Evolutionary conservation across 2,797 vertebrate genomes (phyloP).

Genomic region (Chiroxiphia lanceolata): DNA sequence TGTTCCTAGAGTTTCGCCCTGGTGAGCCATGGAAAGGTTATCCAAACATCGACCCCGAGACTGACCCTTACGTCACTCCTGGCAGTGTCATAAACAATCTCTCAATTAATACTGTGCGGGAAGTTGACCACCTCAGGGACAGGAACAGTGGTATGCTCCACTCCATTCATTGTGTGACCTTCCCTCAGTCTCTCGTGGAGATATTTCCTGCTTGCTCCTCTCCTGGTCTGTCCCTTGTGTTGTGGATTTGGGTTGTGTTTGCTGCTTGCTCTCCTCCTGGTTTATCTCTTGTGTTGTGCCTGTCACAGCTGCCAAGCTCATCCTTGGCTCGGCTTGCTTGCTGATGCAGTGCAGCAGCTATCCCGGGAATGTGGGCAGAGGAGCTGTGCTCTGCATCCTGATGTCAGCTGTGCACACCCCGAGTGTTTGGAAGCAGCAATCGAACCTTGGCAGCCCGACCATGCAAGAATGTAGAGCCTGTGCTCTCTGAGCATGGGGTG

Average conservation of each 20-base stretch:
- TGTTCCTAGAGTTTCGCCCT: slow-evolving; percentile 91
- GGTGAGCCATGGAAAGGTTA: slow-evolving; percentile 99
- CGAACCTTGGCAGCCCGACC: not conserved
- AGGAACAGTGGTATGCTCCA: slow-evolving; percentile 90
- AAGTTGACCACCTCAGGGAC: slow-evolving; percentile 99
- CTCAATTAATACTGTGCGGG: slow-evolving; percentile 98
- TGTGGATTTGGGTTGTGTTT: not conserved
- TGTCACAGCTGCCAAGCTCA: not conserved
- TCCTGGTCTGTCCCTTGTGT: not conserved
- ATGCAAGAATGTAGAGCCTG: not conserved
- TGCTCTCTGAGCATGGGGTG: not conserved
- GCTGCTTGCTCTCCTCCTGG: not conserved
- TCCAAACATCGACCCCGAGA: slow-evolving; percentile 99
- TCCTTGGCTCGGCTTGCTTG: not conserved
- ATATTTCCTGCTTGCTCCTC: not conserved
- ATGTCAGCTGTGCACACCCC: not conserved
- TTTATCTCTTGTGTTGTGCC: not conserved
- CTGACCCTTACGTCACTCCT: slow-evolving; percentile 98
- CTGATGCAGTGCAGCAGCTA: not conserved
- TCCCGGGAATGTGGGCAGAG: not conserved
- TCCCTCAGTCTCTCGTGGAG: not conserved
- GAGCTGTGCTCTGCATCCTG: not conserved
- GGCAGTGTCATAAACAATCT: slow-evolving; percentile 99
- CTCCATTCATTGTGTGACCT: fast-evolving
- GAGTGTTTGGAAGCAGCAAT: not conserved